Evolutionary conservation across 2,113 vertebrate species (phyloP).

Genomic region (Leucoraja erinaceus): DNA sequence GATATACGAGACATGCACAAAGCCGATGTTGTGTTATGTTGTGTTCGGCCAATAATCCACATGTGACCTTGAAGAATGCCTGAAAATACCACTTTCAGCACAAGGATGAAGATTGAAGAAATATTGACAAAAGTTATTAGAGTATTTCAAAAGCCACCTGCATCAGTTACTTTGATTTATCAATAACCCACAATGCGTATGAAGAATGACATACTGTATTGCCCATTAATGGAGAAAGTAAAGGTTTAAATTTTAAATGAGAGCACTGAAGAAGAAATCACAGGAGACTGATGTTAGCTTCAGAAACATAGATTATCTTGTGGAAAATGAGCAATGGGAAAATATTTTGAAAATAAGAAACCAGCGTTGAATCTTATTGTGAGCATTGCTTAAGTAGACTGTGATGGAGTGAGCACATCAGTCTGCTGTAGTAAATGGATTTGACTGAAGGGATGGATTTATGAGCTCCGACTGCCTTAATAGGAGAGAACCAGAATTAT

Average conservation of each 20-base stretch:
- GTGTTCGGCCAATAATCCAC: neutral
- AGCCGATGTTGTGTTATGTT: too few relatives aligned
- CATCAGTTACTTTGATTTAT: neutral
- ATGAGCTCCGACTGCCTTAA: neutral
- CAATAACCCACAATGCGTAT: neutral
- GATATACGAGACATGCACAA: too few relatives aligned
- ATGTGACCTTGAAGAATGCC: neutral
- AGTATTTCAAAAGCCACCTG: neutral
- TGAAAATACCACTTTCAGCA: neutral
- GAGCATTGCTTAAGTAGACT: neutral
- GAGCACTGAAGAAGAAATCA: neutral
- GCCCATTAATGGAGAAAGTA: neutral
- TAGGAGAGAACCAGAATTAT: neutral
- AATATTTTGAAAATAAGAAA: neutral
- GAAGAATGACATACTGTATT: neutral
- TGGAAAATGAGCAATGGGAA: neutral
- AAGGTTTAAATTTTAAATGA: neutral
- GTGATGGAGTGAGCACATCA: constrained; percentile 11
- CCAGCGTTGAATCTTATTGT: neutral
- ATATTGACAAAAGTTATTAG: neutral
- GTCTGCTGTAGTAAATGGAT: neutral
- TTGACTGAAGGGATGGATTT: neutral
- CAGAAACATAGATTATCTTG: neutral
- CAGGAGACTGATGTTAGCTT: neutral
- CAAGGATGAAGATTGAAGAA: neutral